A percentile compares a stretch with the other conserved stretches of the same genome.
These are phyloP conservation scores for Psittacula derbiana DNA, from an alignment of 2,797 vertebrate species.

Conservation along the genomic window DNA sequence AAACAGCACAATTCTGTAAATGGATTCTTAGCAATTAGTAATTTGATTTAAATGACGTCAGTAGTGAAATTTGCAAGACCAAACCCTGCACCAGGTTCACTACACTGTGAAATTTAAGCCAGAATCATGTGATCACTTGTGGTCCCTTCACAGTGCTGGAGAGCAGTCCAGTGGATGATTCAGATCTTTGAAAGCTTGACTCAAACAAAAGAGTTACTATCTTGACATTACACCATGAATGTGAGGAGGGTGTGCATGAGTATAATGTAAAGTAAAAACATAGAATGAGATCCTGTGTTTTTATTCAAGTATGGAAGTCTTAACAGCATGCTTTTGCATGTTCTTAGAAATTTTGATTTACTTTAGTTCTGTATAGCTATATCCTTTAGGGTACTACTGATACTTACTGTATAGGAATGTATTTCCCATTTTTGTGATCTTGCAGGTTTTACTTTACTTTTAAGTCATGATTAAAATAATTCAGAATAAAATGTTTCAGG, in stretches of 20 bases:
- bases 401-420: background rate
- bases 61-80: background rate
- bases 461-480: background rate
- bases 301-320: background rate
- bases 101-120: background rate
- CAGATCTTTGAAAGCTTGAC: background rate
- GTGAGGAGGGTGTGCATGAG: background rate
- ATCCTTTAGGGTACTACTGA: background rate
- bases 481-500: background rate
- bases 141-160: background rate
- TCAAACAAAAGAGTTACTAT: background rate
- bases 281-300: background rate
- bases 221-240: background rate
- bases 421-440: background rate
- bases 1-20: background rate
- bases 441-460: background rate
- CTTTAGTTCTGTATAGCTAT: background rate
- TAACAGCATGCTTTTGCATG: background rate
- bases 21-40: background rate
- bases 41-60: background rate
- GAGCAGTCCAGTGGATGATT: background rate
- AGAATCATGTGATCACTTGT: background rate
- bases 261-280: background rate
- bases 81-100: background rate
- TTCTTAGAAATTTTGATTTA: background rate